phyloP scores from a whole-genome alignment of 1,140 invertebrate genomes.

The Microvelia longipes region DNA sequence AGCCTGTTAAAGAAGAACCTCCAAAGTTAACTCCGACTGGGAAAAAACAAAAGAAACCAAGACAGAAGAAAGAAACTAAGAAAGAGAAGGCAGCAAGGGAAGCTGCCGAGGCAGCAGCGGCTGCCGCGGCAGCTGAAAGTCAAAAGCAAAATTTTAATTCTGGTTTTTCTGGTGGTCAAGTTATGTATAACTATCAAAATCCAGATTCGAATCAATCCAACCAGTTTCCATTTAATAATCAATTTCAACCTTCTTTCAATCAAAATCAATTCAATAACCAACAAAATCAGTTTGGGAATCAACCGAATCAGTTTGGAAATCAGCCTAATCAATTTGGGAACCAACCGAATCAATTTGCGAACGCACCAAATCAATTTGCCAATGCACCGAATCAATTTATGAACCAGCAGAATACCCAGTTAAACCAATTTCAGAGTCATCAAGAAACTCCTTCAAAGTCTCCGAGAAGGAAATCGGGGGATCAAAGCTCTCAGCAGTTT shows the following conservation, averaged over 20 bases:
- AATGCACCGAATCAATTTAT: too few species aligned
- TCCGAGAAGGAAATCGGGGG: too few species aligned
- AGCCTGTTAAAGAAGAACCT: background rate
- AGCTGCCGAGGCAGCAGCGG: background rate
- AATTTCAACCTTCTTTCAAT: background rate
- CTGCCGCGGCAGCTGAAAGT: background rate
- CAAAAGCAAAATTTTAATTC: conserved; percentile 8
- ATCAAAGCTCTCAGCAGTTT: too few species aligned
- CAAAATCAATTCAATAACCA: background rate
- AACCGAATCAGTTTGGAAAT: too few species aligned
- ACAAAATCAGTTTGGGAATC: too few species aligned
- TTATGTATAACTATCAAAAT: conserved; percentile 6
- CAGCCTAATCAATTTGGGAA: too few species aligned
- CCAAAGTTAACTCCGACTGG: background rate
- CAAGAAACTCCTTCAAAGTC: too few species aligned
- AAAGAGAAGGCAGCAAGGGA: background rate
- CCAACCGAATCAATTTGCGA: too few species aligned
- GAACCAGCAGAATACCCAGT: too few species aligned
- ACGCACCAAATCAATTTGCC: too few species aligned
- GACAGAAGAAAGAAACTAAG: conserved; percentile 3
- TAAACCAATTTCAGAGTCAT: too few species aligned
- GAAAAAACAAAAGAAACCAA: background rate
- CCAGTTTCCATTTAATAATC: background rate
- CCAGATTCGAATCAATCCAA: background rate
- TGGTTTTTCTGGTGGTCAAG: conserved; percentile 9